Base-by-base conservation (phyloP, 1,140 invertebrate species). In the Trichoplusia ni region DNA sequence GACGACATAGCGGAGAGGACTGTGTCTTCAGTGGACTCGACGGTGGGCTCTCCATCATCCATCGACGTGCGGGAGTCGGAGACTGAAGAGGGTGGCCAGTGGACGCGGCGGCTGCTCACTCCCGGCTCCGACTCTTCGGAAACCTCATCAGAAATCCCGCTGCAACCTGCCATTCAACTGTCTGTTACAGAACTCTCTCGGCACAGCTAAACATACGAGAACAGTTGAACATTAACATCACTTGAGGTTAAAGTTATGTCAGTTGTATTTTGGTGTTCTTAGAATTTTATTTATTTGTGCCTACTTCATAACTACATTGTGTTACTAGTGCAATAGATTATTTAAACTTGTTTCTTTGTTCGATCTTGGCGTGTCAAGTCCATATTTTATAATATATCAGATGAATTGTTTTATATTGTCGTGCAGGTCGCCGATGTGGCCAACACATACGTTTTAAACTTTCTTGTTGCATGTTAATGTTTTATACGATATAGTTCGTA, bases 41-140 rank as follows among this genome's bases (percentile, higher is more conserved):
- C 75, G n/a, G 54, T 77, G 2, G 81, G 73, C 0, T 88, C 85
- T 18, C 82, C 84, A 0, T 79, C 80, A 6, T 83, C 82, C 0
- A 67, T 79, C 1, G 82, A 84, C 13, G 77, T 79, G 7, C 69
- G 81, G 11, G 82, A 87, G 25, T 79, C 81, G 5, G 84, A 87
- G 47, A 69, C 72, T 4, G 82, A 85, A 4, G 82, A 84, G 21
- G 71, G 79, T 2, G 67, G 67, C 3, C 77, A 77, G 25, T 87
- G 84, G 83, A 56, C 82, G 9, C 79, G 77, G 1, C 73, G 86
- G 3, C 68, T 86, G 14, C 73, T 86, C 1, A 85, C 84, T 18
- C 80, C 86, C 1, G 73, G 77, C 49, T 86, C 85, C 0, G 86
- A 89, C 51, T 75, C 77, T 0, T 89, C 86, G 0, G 84, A 86